phyloP scores from a whole-genome alignment of 2,113 vertebrate genomes.

The Phrynocephalus versicolor region DNA sequence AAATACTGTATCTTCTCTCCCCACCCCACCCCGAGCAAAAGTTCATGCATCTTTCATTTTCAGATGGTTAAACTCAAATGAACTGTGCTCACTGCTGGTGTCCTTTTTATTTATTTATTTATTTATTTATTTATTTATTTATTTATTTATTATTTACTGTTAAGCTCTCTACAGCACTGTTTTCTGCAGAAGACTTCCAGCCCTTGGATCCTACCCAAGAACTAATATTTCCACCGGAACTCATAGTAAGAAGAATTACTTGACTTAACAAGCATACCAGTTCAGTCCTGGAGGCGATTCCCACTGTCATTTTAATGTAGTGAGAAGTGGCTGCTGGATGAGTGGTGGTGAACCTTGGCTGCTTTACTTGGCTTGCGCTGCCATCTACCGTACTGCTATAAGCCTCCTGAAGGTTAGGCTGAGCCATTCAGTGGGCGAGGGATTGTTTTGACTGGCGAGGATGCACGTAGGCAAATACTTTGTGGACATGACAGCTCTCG shows the following conservation, averaged over 20 bases:
- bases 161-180: constrained; percentile 56
- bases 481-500: too few species aligned
- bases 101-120: background rate
- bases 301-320: background rate
- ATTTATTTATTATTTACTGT: background rate
- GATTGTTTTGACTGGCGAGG: background rate
- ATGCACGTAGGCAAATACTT: background rate
- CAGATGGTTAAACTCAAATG: background rate
- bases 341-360: background rate
- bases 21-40: background rate
- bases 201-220: constrained; percentile 79
- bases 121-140: background rate
- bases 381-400: background rate
- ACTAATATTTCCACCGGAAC: constrained; percentile 80
- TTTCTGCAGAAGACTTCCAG: constrained; percentile 69
- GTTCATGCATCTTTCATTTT: background rate
- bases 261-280: background rate
- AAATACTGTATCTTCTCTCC: background rate
- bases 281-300: background rate
- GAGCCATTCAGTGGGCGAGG: background rate
- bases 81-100: background rate
- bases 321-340: background rate
- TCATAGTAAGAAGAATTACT: constrained; percentile 69
- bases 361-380: background rate
- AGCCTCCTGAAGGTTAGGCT: background rate